Conservation (phyloP, 2,797 vertebrate species). For the Gobio occitaniae region DNA sequence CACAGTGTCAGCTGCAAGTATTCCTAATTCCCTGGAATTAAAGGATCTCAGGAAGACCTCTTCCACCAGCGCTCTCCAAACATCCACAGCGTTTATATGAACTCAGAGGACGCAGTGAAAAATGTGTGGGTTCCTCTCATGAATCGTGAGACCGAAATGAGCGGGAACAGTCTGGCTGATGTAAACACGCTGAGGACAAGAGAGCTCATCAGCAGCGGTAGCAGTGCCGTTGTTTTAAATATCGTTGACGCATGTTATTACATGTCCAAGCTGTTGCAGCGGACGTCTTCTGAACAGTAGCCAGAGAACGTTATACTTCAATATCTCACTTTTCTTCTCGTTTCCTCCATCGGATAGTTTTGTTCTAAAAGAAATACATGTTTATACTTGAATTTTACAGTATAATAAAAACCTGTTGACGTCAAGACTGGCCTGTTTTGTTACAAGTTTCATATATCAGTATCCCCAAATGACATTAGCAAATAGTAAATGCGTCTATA, state of each 20-base stretch:
- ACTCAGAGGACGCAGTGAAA: constrained; percentile 51
- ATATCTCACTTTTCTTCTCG: neutral
- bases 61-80: constrained; percentile 52
- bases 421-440: neutral
- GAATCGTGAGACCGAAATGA: constrained; percentile 57
- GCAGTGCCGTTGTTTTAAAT: constrained; percentile 63
- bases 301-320: constrained; percentile 49
- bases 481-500: neutral
- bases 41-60: constrained; percentile 50
- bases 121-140: constrained; percentile 52
- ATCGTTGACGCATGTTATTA: constrained; percentile 63
- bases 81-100: constrained; percentile 60
- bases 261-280: constrained; percentile 63
- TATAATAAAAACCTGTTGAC: constrained; percentile 1
- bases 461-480: constrained; percentile 1
- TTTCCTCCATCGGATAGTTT: constrained; percentile 14
- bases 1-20: constrained; percentile 45
- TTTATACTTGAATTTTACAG: neutral
- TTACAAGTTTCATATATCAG: constrained; percentile 7
- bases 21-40: constrained; percentile 24
- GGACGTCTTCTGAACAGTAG: constrained; percentile 63
- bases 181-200: constrained; percentile 61
- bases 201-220: constrained; percentile 62
- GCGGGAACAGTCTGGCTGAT: constrained; percentile 56
- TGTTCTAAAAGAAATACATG: constrained; percentile 5